These are phyloP conservation scores for Ciconia boyciana DNA, from an alignment of 2,113 vertebrate genomes.

Conservation along the genomic window DNA sequence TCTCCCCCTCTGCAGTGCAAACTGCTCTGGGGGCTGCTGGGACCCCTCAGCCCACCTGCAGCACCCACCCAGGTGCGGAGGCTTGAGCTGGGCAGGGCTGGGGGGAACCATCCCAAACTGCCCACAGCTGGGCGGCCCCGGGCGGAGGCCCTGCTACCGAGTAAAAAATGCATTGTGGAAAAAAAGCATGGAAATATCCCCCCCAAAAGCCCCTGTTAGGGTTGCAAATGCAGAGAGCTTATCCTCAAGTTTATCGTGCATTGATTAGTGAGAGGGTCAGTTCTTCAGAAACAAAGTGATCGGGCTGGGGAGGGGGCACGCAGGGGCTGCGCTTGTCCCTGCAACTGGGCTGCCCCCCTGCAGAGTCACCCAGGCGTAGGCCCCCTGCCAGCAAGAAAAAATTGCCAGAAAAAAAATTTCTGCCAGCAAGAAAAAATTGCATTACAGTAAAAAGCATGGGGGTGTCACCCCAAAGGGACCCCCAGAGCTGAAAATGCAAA, in stretches of 20 bases:
- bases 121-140: background rate
- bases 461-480: background rate
- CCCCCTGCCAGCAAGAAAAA: background rate
- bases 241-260: background rate
- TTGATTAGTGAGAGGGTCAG: background rate
- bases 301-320: too few species aligned
- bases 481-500: background rate
- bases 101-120: background rate
- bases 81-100: background rate
- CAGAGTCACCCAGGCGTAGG: too few species aligned
- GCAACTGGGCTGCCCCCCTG: background rate
- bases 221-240: background rate
- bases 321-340: background rate
- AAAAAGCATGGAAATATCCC: background rate
- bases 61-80: background rate
- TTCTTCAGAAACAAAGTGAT: too few species aligned
- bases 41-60: background rate
- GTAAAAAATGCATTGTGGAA: background rate
- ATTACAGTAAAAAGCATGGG: background rate
- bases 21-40: background rate
- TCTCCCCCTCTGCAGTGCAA: background rate
- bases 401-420: too few species aligned
- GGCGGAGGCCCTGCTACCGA: too few species aligned
- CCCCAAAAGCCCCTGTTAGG: too few species aligned
- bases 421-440: background rate